These are phyloP conservation scores for Drosophila guanche DNA, from an alignment of 1,140 invertebrate genomes.

Conservation along the genomic window DNA sequence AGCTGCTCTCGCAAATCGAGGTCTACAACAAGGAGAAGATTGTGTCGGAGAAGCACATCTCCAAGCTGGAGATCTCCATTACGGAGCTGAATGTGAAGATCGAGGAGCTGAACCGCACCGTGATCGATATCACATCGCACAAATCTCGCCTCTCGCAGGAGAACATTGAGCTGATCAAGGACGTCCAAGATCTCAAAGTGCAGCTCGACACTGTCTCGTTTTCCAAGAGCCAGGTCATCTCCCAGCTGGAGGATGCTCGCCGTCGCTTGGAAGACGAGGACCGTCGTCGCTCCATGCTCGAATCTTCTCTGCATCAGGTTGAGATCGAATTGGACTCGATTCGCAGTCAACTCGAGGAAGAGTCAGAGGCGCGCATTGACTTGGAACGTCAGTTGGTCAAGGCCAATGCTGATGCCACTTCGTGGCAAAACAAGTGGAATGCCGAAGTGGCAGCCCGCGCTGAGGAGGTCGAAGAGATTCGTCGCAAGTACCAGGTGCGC, in stretches of 20 bases:
- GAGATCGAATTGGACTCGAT: slow-evolving; percentile 96
- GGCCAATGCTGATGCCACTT: slow-evolving; percentile 92
- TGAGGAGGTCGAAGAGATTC: slow-evolving; percentile 96
- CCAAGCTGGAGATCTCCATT: slow-evolving; percentile 94
- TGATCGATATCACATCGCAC: slow-evolving; percentile 96
- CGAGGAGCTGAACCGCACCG: slow-evolving; percentile 96
- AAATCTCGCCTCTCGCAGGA: slow-evolving; percentile 94
- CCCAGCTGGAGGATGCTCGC: slow-evolving; percentile 96
- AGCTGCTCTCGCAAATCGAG: slow-evolving; percentile 96
- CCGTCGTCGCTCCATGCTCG: slow-evolving; percentile 93
- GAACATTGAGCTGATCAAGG: slow-evolving; percentile 96
- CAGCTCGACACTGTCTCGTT: slow-evolving; percentile 96
- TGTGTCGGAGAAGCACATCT: slow-evolving; percentile 92
- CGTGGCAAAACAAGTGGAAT: slow-evolving; percentile 97
- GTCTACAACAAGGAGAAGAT: slow-evolving; percentile 95
- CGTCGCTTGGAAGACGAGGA: slow-evolving; percentile 97
- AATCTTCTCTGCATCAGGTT: slow-evolving; percentile 94
- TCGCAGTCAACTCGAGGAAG: slow-evolving; percentile 96
- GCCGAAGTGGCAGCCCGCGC: slow-evolving; percentile 94
- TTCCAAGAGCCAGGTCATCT: slow-evolving; percentile 93
- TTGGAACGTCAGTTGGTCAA: slow-evolving; percentile 97
- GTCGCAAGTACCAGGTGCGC: slow-evolving; percentile 94
- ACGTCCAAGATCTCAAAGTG: slow-evolving; percentile 96
- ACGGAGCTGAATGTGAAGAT: slow-evolving; percentile 96
- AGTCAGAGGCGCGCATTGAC: slow-evolving; percentile 96